Conservation (phyloP, 2,113 vertebrate species). For the Upupa epops region DNA sequence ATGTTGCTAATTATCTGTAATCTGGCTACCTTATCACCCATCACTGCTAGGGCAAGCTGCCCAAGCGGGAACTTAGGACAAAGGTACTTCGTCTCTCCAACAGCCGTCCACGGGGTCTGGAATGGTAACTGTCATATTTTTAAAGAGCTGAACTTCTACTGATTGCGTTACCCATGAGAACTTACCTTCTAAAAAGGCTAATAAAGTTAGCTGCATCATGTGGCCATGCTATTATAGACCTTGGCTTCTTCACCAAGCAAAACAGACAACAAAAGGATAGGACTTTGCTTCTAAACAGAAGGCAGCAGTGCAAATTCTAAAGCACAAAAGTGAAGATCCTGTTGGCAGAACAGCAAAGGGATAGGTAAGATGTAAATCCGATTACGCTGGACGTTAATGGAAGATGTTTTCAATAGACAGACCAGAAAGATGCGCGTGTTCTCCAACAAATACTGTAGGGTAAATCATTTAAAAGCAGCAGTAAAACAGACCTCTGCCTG, state of each 20-base stretch:
- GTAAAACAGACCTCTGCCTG: background rate
- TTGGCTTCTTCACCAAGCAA: background rate
- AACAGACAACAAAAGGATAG: background rate
- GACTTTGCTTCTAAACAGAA: background rate
- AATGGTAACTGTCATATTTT: background rate
- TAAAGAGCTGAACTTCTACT: background rate
- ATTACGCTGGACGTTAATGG: background rate
- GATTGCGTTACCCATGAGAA: background rate
- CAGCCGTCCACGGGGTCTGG: background rate
- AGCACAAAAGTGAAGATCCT: background rate
- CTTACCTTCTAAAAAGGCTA: background rate
- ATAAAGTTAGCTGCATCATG: background rate
- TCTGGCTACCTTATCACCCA: background rate
- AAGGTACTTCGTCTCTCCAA: background rate
- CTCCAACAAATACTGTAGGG: background rate
- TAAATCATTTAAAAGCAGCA: background rate
- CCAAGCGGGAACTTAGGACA: background rate
- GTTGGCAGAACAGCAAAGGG: background rate
- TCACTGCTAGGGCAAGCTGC: background rate
- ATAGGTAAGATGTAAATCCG: background rate
- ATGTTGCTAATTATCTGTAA: background rate
- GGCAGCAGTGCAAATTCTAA: rapidly evolving
- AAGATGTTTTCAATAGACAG: background rate
- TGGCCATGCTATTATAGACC: background rate
- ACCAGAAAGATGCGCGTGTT: background rate